Evolutionary conservation across 2,797 vertebrate species (phyloP), one percentile per base, ranked within the genome.

Genomic region (Rhincodon typus): DNA sequence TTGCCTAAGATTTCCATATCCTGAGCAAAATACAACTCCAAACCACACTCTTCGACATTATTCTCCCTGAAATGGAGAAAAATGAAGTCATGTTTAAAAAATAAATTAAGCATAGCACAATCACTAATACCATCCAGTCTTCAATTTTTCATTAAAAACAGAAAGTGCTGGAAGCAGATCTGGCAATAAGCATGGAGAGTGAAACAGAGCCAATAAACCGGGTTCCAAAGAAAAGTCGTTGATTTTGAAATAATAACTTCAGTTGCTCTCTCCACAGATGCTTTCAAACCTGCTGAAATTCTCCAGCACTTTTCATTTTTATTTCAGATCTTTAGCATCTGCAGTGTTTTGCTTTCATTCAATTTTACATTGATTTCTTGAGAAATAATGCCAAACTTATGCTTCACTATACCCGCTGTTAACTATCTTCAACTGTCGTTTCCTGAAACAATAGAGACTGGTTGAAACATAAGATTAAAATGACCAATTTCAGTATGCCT

Each of bases 1-100:
- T 99, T 99, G 72, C 99, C 99, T 84, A 99, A 97, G 96, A 99
- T 99, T 97, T 99, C 99, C 99, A 99, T 99, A 98, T 99, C 99
- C 97, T 99, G 99, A 96, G 99, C 99, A 96, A 99, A 99, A 96
- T 98, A 99, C 66, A 99, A 98, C 97, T 99, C 99, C 96, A 99
- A 97, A 0, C 98, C 99, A 0, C 99, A 99, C 96, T 99, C 99
- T 96, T 99, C 98, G 96, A 99, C 97, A 96, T 98, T 98, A 97
- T 99, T 99, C 94, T 99, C 98, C 96, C 99, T 99, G 96, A 0
- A 2, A 90, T 74, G 38, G 66, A 67, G 38, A 67, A 93, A 67
- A 38, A 93, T 34, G 62, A n/a, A 91, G 38, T 23, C 38, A 6
- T 69, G 46, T 42, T 91, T 2, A 3, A 67, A 67, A 38, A 82